Evolutionary conservation across 92 coral and sea anemone genomes (phyloP).

Genomic region (Phenganax stokvisi): DNA sequence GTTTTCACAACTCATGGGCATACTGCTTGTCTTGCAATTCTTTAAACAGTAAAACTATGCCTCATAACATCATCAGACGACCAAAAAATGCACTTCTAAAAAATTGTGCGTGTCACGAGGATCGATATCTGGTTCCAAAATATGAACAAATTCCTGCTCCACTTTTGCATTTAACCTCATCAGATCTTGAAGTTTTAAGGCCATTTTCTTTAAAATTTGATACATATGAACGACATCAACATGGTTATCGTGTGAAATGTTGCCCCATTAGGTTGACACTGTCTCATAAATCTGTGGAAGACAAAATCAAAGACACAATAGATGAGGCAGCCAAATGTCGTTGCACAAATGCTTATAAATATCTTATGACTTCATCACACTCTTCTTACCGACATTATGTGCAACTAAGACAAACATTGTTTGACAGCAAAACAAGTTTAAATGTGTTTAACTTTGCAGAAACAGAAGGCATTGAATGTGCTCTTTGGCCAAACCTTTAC

Average conservation of each 20-base stretch:
- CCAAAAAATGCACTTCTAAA: too few relatives aligned
- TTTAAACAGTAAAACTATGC: too few relatives aligned
- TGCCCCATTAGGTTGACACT: not conserved
- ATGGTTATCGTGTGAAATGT: slow-evolving; percentile 34
- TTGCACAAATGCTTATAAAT: not conserved
- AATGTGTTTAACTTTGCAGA: not conserved
- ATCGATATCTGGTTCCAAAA: too few relatives aligned
- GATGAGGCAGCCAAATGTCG: not conserved
- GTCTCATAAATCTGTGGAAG: not conserved
- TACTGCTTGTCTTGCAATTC: too few relatives aligned
- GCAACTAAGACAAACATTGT: not conserved
- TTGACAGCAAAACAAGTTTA: not conserved
- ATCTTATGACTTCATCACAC: not conserved
- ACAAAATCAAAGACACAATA: not conserved
- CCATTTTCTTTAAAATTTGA: slow-evolving; percentile 27
- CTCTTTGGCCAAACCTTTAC: not conserved
- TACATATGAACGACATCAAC: not conserved
- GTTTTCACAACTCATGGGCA: too few relatives aligned
- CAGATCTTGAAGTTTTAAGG: not conserved
- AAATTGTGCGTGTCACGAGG: too few relatives aligned
- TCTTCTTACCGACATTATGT: not conserved
- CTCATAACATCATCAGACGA: too few relatives aligned
- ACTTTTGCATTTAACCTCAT: too few relatives aligned
- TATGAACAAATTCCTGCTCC: too few relatives aligned
- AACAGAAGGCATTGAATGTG: not conserved